These are phyloP conservation scores for Caracal caracal DNA, from an alignment of 2,113 vertebrate genomes.

Conservation along the genomic window DNA sequence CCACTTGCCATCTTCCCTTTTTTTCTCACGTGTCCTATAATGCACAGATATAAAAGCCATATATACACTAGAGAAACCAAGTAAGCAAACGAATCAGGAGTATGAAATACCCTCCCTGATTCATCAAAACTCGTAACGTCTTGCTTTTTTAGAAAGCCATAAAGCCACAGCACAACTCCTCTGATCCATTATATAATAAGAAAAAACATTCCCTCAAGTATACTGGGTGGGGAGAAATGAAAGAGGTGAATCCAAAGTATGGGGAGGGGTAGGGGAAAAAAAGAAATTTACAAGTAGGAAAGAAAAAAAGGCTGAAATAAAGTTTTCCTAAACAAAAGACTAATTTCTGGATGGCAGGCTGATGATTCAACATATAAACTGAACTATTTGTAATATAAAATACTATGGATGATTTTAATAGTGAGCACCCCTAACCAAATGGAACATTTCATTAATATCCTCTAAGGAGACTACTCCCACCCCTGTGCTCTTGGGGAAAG, in stretches of 20 bases:
- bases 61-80: slow-evolving; percentile 39
- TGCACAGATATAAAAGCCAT: background rate
- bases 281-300: slow-evolving; percentile 26
- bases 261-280: background rate
- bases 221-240: slow-evolving; percentile 51
- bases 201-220: slow-evolving; percentile 60
- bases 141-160: slow-evolving; percentile 26
- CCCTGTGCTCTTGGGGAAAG: slow-evolving; percentile 37
- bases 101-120: slow-evolving; percentile 40
- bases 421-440: slow-evolving; percentile 63
- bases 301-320: slow-evolving; percentile 31
- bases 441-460: slow-evolving; percentile 66
- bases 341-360: background rate
- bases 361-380: background rate
- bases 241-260: slow-evolving; percentile 58
- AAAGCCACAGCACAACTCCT: slow-evolving; percentile 34
- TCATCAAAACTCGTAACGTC: slow-evolving; percentile 62
- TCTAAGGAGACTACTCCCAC: slow-evolving; percentile 57
- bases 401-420: background rate
- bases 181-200: slow-evolving; percentile 55
- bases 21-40: slow-evolving; percentile 92
- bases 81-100: background rate
- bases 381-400: background rate
- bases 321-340: slow-evolving; percentile 50
- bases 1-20: slow-evolving; percentile 96